Conservation (phyloP, 2,888 invertebrate species). For the Mesochorus sp. region DNA sequence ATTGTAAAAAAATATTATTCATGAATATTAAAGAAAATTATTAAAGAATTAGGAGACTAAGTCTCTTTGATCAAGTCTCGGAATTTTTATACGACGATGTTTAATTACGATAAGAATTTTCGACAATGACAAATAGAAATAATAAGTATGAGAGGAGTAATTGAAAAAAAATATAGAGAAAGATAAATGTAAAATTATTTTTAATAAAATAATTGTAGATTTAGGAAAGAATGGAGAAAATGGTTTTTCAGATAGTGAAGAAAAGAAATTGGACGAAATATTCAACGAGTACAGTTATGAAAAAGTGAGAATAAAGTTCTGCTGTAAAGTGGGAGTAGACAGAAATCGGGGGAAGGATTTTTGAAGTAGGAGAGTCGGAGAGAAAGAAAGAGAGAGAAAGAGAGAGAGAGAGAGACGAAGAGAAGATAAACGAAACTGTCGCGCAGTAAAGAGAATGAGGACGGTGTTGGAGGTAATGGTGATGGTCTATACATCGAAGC, state of each 20-base stretch:
- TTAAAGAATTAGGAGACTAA: too few relatives aligned
- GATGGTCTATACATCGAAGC: constrained; percentile 41
- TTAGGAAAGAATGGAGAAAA: neutral
- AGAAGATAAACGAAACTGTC: constrained; percentile 58
- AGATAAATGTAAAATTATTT: too few relatives aligned
- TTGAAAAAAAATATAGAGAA: too few relatives aligned
- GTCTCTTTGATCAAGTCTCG: too few relatives aligned
- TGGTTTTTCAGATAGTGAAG: neutral
- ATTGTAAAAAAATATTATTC: too few relatives aligned
- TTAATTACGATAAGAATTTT: too few relatives aligned
- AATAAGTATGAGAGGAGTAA: too few relatives aligned
- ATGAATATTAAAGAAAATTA: too few relatives aligned
- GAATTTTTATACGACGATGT: too few relatives aligned
- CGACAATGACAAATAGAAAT: too few relatives aligned
- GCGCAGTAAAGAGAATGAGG: constrained; percentile 54
- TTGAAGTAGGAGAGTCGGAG: constrained; percentile 65
- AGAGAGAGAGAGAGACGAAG: constrained; percentile 32
- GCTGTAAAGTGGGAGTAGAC: constrained; percentile 27
- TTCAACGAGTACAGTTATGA: constrained; percentile 15
- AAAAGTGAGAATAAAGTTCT: constrained; percentile 30
- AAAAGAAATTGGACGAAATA: constrained; percentile 20
- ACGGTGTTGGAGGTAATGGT: constrained; percentile 52
- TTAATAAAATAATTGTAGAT: neutral
- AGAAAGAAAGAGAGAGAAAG: constrained; percentile 62
- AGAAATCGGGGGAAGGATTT: constrained; percentile 36